Conservation (phyloP, 2,113 vertebrate species). For the Muntiacus muntjak region DNA sequence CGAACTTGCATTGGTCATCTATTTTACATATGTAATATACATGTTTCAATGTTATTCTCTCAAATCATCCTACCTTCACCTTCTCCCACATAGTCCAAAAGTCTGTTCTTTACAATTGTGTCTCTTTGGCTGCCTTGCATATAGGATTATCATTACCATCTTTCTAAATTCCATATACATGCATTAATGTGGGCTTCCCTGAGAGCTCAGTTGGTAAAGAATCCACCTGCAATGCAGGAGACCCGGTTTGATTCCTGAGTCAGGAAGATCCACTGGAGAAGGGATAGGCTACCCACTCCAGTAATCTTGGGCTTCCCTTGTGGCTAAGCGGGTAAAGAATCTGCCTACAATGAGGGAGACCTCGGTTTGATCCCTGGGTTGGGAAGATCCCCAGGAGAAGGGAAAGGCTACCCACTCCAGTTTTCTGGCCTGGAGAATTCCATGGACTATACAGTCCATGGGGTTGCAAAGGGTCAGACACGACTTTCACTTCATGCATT, state of each 20-base stretch:
- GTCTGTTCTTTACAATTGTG: neutral
- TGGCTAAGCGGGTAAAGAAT: neutral
- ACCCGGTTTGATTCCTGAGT: neutral
- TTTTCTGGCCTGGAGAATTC: neutral
- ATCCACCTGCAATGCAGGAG: neutral
- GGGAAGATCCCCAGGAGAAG: neutral
- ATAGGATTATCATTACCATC: neutral
- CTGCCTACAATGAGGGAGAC: neutral
- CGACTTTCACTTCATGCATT: neutral
- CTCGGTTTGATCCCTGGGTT: neutral
- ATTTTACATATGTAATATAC: neutral
- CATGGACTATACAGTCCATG: neutral
- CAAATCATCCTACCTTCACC: neutral
- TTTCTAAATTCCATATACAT: neutral
- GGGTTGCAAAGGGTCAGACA: neutral
- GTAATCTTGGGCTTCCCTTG: neutral
- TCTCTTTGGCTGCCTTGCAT: neutral
- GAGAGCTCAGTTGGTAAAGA: neutral
- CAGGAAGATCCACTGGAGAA: neutral
- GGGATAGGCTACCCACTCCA: neutral
- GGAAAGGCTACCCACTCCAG: neutral
- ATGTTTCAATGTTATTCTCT: neutral
- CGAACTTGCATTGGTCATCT: neutral
- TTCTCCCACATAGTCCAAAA: neutral
- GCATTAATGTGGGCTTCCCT: neutral